Evolutionary conservation across 2,888 invertebrate genomes (phyloP).

Genomic region (Phanerotoma sp.): DNA sequence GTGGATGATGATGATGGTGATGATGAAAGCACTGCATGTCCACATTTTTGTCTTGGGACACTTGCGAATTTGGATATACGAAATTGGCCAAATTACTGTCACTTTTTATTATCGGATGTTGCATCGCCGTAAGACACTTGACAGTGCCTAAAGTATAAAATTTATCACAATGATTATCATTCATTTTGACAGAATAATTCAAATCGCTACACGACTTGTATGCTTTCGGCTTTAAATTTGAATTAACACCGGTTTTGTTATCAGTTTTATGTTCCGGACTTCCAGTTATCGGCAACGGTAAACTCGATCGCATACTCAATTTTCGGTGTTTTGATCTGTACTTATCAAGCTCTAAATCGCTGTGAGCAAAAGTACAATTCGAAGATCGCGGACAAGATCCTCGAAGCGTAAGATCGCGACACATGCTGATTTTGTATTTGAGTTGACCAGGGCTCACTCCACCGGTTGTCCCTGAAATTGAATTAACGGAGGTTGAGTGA

Average conservation of each 20-base stretch:
- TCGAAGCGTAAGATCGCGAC: constrained; percentile 77
- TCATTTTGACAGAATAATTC: constrained; percentile 44
- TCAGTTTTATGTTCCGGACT: constrained; percentile 45
- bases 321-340: constrained; percentile 70
- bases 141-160: constrained; percentile 44
- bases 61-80: constrained; percentile 45
- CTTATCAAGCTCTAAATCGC: constrained; percentile 87
- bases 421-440: constrained; percentile 89
- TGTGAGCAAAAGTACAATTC: constrained; percentile 90
- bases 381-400: constrained; percentile 84
- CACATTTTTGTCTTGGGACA: constrained; percentile 46
- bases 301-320: constrained; percentile 53
- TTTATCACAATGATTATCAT: constrained; percentile 49
- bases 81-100: constrained; percentile 50
- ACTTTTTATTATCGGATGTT: constrained; percentile 43
- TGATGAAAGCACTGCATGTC: constrained; percentile 51
- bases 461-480: too few relatives aligned
- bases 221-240: constrained; percentile 40
- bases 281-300: constrained; percentile 40
- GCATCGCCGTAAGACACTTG: constrained; percentile 39
- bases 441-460: constrained; percentile 64
- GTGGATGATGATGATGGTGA: too few relatives aligned
- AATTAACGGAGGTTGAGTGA: constrained; percentile 57
- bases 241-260: constrained; percentile 40
- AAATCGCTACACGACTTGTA: constrained; percentile 55